phyloP scores from a whole-genome alignment of 1,140 invertebrate species.

The Lepidostoma basale region DNA sequence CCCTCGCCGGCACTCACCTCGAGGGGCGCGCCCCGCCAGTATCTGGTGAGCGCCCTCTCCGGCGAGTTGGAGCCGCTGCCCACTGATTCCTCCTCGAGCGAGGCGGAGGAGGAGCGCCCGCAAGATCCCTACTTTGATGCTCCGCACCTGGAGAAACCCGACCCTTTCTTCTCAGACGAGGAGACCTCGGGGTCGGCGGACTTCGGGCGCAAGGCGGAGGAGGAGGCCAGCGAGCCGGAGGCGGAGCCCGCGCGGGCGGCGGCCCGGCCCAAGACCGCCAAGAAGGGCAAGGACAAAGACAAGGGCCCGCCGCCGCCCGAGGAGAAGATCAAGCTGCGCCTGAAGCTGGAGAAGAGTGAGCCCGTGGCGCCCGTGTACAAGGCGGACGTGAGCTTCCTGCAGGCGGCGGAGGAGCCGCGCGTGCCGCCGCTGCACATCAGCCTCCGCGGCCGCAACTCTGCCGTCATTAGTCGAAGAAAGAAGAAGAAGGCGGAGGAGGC shows the following conservation, averaged over 20 bases:
- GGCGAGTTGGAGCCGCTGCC: conserved; percentile 83
- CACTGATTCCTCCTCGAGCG: conserved; percentile 66
- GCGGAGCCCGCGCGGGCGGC: conserved; percentile 63
- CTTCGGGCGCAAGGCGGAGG: conserved; percentile 52
- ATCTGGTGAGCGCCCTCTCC: conserved; percentile 87
- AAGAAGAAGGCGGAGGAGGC: conserved; percentile 64
- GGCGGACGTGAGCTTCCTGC: conserved; percentile 74
- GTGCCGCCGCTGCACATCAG: conserved; percentile 91
- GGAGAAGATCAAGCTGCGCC: conserved; percentile 78
- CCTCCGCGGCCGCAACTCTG: conserved; percentile 81
- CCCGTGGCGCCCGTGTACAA: conserved; percentile 78
- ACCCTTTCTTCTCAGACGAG: conserved; percentile 66
- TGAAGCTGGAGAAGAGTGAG: conserved; percentile 80
- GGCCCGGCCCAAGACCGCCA: conserved; percentile 47
- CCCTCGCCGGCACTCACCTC: conserved; percentile 51
- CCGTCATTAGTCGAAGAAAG: conserved; percentile 83
- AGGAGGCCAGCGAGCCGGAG: conserved; percentile 68
- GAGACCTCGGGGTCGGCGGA: conserved; percentile 60
- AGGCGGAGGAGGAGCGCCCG: conserved; percentile 50
- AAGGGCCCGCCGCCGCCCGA: neutral
- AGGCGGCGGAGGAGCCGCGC: conserved; percentile 66
- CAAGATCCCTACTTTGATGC: conserved; percentile 47
- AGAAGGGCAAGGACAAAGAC: conserved; percentile 33
- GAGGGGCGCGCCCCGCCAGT: conserved; percentile 68
- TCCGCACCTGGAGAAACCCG: conserved; percentile 65